phyloP scores from a whole-genome alignment of 2,113 vertebrate genomes.

The Hemichromis elongatus region DNA sequence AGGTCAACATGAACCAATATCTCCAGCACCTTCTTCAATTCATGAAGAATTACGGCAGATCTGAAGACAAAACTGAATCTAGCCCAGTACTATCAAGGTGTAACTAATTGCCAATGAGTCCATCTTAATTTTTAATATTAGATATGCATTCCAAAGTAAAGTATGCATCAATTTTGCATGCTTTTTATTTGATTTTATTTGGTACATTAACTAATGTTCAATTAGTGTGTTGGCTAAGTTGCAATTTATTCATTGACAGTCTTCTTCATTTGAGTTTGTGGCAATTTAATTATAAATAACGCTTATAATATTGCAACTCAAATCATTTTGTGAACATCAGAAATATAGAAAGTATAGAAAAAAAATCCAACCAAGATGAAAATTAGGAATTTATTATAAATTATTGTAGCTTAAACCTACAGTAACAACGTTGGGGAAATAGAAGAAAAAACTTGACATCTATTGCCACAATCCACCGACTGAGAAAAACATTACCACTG shows the following conservation, averaged over 20 bases:
- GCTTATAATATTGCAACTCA: background rate
- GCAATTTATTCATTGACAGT: background rate
- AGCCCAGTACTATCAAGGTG: background rate
- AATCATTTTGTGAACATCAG: background rate
- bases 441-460: background rate
- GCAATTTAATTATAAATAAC: background rate
- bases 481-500: background rate
- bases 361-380: background rate
- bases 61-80: background rate
- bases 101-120: background rate
- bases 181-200: background rate
- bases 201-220: background rate
- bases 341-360: background rate
- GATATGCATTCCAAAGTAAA: background rate
- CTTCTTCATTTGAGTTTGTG: background rate
- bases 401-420: background rate
- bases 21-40: background rate
- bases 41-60: background rate
- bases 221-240: background rate
- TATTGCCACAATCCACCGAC: background rate
- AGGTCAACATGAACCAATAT: background rate
- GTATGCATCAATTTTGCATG: rapidly evolving
- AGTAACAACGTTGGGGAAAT: background rate
- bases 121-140: background rate
- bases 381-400: background rate